These are phyloP conservation scores for Pogona vitticeps DNA, from an alignment of 2,113 vertebrate species.

Conservation along the genomic window DNA sequence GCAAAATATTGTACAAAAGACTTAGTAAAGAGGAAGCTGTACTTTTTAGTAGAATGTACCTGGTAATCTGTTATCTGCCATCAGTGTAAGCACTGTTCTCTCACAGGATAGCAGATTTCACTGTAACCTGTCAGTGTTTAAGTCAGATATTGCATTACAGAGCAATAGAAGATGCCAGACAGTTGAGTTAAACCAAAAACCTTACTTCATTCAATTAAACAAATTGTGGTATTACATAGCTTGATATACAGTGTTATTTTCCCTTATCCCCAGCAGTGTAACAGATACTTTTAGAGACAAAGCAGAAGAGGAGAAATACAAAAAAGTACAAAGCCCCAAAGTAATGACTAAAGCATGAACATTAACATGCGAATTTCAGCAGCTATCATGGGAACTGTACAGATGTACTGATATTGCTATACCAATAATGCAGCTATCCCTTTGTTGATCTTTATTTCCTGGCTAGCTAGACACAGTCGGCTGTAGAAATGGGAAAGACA, in stretches of 20 bases:
- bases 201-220: background rate
- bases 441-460: background rate
- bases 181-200: background rate
- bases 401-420: background rate
- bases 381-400: conserved; percentile 12
- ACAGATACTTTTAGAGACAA: background rate
- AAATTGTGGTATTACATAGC: background rate
- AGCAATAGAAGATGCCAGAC: background rate
- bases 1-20: background rate
- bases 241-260: background rate
- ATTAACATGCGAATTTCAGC: conserved; percentile 17
- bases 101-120: background rate
- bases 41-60: background rate
- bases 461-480: background rate
- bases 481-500: background rate
- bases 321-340: background rate
- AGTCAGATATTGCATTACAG: background rate
- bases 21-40: background rate
- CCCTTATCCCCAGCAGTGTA: background rate
- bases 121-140: background rate
- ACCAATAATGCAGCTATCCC: conserved; percentile 15
- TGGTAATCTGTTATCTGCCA: no score
- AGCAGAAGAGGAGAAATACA: background rate
- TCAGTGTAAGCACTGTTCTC: no score
- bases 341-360: background rate